Evolutionary conservation across 2,888 invertebrate genomes (phyloP).

Genomic region (Plemyria rubiginata): DNA sequence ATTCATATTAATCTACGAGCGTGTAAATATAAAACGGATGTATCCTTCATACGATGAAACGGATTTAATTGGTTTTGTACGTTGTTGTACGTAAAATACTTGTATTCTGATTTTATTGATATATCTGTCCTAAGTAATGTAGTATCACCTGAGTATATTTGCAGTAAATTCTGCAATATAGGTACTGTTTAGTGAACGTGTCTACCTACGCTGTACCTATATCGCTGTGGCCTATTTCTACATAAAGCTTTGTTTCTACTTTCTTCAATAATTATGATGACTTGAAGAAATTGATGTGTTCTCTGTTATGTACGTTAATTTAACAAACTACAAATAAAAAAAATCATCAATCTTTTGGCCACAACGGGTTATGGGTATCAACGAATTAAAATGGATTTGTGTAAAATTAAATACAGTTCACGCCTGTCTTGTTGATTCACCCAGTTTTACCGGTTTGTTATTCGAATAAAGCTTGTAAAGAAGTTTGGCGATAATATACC

Average conservation of each 20-base stretch:
- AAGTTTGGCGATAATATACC: conserved; percentile 8
- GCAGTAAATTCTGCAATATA: no score
- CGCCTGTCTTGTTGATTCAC: conserved; percentile 3
- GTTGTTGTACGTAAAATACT: not conserved
- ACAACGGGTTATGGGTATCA: not conserved
- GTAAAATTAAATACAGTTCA: not conserved
- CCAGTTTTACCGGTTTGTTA: conserved; percentile 1
- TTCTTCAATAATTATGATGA: no score
- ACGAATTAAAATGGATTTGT: not conserved
- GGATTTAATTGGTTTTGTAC: conserved; percentile 6
- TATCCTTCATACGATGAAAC: not conserved
- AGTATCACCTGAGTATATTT: not conserved
- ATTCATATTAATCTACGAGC: conserved; percentile 13
- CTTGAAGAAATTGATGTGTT: no score
- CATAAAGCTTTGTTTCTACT: no score
- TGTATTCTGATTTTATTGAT: conserved; percentile 10
- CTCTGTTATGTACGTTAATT: no score
- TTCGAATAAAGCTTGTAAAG: conserved; percentile 1
- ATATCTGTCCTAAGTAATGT: not conserved
- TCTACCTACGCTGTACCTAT: no score
- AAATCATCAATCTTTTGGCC: not conserved
- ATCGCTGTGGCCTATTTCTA: no score
- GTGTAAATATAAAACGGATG: conserved; percentile 13
- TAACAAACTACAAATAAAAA: no score
- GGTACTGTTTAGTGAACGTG: no score